Evolutionary conservation across 64 coral and sea anemone genomes (phyloP).

Genomic region (Actinia equina): DNA sequence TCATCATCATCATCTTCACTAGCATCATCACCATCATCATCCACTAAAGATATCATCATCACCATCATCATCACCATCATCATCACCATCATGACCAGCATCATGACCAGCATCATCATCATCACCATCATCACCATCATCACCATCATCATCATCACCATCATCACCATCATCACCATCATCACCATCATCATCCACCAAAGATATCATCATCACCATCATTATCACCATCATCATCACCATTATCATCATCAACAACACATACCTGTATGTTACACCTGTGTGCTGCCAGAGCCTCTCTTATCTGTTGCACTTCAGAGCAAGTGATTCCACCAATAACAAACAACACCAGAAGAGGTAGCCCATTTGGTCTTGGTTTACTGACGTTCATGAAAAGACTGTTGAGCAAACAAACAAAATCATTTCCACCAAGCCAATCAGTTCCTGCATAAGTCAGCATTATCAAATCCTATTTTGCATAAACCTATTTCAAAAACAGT

Average conservation of each 20-base stretch:
- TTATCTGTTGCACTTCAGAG: conserved; percentile 88
- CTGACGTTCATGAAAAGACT: conserved; percentile 98
- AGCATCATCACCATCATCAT: not conserved
- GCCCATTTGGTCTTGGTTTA: conserved; percentile 85
- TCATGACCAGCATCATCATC: not conserved
- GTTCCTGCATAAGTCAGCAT: no score
- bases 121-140: not conserved
- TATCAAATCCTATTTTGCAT: no score
- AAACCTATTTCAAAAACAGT: no score
- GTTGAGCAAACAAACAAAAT: not conserved
- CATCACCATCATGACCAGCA: not conserved
- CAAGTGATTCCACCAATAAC: conserved; percentile 92
- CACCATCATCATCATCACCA: not conserved
- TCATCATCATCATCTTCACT: not conserved
- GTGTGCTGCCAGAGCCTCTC: conserved; percentile 68
- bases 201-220: not conserved
- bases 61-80: not conserved
- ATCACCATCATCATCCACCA: no score
- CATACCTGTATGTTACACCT: conserved; percentile 77
- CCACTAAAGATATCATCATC: not conserved
- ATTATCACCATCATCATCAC: not conserved
- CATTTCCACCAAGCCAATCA: no score
- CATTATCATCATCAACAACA: not conserved
- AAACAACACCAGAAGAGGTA: conserved; percentile 80
- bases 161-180: not conserved